Percentiles rank a stretch among this genome's conserved stretches.
phyloP scores from a whole-genome alignment of 2,113 vertebrate genomes.

The Heterotis niloticus region DNA sequence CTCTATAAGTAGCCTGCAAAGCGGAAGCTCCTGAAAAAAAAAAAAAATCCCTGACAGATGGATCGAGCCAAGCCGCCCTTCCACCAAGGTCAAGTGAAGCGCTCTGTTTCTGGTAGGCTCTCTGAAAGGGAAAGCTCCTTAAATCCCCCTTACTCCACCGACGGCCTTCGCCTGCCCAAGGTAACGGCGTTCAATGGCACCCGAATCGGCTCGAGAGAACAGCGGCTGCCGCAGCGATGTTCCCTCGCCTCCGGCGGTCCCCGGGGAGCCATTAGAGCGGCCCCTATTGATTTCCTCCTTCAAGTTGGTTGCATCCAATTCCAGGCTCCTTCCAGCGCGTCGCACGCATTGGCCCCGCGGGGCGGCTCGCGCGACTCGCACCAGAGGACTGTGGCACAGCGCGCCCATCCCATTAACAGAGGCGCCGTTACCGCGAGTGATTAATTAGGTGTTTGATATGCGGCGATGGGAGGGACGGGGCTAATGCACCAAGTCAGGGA shows the following conservation, averaged over 20 bases:
- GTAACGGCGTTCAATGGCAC: conserved; percentile 46
- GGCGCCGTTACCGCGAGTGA: conserved; percentile 45
- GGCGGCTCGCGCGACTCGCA: conserved; percentile 10
- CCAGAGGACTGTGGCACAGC: neutral
- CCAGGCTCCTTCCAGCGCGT: conserved; percentile 64
- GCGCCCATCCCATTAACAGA: conserved; percentile 27
- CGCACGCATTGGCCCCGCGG: conserved; percentile 57
- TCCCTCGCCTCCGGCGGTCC: conserved; percentile 61
- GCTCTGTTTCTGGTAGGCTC: neutral
- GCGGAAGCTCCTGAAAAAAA: neutral
- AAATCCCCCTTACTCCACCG: neutral
- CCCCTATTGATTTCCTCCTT: conserved; percentile 72
- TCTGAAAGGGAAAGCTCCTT: neutral
- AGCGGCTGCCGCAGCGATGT: conserved; percentile 50
- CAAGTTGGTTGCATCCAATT: conserved; percentile 68
- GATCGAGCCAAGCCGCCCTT: neutral
- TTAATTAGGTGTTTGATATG: conserved; percentile 61
- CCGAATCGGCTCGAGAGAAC: conserved; percentile 5
- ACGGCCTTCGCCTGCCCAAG: conserved; percentile 30
- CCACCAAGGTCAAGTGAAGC: neutral
- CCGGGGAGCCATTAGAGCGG: conserved; percentile 68
- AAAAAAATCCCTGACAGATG: neutral
- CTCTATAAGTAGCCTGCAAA: neutral
- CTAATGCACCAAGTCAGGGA: conserved; percentile 46
- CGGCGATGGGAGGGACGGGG: conserved; percentile 40